A percentile compares a stretch with the other conserved stretches of the same genome.
phyloP scores from a whole-genome alignment of 2,888 invertebrate species.

The Coelopa pilipes region DNA sequence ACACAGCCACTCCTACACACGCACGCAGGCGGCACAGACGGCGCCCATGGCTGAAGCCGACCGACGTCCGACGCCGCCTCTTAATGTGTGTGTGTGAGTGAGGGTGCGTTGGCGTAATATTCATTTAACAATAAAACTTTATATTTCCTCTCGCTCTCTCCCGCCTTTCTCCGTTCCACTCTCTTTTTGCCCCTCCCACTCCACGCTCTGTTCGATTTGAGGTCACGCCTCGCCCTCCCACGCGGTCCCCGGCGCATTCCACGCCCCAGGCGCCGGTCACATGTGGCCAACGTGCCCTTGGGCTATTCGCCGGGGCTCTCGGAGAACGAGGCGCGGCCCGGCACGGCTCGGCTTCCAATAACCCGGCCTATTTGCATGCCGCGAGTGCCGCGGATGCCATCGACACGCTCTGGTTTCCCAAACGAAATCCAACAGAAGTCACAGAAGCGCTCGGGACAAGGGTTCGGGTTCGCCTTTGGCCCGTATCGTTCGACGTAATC shows the following conservation, averaged over 20 bases:
- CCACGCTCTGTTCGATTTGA: not conserved
- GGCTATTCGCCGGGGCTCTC: not conserved
- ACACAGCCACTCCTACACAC: not conserved
- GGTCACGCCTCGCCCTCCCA: no score
- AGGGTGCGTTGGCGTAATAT: constrained; percentile 10
- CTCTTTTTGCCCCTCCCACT: not conserved
- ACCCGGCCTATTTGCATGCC: not conserved
- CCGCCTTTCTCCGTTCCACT: not conserved
- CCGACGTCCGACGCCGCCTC: not conserved
- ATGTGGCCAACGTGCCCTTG: not conserved
- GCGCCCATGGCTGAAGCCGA: not conserved
- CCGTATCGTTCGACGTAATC: no score
- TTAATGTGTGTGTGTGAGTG: constrained; percentile 17
- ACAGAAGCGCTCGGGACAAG: no score
- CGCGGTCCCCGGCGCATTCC: no score
- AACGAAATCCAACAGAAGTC: no score
- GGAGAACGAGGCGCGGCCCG: not conserved
- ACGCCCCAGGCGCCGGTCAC: no score
- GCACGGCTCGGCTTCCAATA: not conserved
- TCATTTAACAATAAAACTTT: constrained; percentile 20
- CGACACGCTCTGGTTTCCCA: no score
- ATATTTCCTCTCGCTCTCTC: not conserved
- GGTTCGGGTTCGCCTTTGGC: no score
- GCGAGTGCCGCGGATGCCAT: not conserved
- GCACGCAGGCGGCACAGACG: not conserved